These are phyloP conservation scores for Callithrix jacchus DNA, from an alignment of 2,113 vertebrate genomes.

Conservation along the genomic window DNA sequence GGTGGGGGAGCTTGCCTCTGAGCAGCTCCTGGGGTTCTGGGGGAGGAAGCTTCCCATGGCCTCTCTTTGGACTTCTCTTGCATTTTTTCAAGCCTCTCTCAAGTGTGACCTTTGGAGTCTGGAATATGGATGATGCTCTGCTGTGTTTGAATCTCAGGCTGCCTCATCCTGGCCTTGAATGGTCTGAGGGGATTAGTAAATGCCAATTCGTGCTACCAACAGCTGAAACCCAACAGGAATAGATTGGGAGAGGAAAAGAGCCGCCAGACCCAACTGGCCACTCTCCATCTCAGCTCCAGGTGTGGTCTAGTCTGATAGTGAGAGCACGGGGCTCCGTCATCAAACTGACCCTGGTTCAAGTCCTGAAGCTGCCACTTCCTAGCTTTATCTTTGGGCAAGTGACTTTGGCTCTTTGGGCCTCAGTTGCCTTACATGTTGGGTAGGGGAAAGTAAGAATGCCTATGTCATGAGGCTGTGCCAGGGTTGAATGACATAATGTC, in stretches of 20 bases:
- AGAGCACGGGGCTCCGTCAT: not conserved
- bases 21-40: not conserved
- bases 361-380: not conserved
- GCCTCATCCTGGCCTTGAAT: not conserved
- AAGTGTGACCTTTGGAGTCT: not conserved
- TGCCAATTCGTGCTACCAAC: not conserved
- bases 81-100: not conserved
- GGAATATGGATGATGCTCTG: not conserved
- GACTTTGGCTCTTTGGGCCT: slow-evolving; percentile 43
- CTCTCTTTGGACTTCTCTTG: not conserved
- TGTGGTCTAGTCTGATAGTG: not conserved
- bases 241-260: not conserved
- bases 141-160: not conserved
- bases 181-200: slow-evolving; percentile 9
- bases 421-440: slow-evolving; percentile 68
- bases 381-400: not conserved
- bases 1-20: not conserved
- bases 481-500: slow-evolving; percentile 71
- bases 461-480: slow-evolving; percentile 54
- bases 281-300: not conserved
- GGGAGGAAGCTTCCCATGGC: not conserved
- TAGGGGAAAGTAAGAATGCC: slow-evolving; percentile 42
- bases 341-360: not conserved
- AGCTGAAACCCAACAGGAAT: not conserved
- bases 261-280: not conserved